Evolutionary conservation across 2,797 vertebrate species (phyloP).

Genomic region (Tenualosa thibaudeaui): DNA sequence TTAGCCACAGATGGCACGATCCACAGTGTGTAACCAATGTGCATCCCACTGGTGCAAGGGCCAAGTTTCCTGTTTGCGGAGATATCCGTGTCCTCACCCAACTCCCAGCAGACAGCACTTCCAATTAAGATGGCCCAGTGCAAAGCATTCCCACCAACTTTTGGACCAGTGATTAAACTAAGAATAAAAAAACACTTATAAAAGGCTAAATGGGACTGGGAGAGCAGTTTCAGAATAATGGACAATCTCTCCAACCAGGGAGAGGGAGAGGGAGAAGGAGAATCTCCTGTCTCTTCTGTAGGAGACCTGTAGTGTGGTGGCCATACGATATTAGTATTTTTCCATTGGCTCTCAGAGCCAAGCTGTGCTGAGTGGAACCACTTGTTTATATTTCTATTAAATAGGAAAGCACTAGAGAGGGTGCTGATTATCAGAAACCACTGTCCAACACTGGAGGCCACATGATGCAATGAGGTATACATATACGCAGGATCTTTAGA

Average conservation of each 20-base stretch:
- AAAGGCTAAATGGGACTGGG: not conserved
- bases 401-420: not conserved
- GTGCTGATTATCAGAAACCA: not conserved
- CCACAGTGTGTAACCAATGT: not conserved
- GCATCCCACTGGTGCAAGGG: not conserved
- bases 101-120: not conserved
- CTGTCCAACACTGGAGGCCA: not conserved
- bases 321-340: not conserved
- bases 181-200: not conserved
- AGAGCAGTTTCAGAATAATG: not conserved
- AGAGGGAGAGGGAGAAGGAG: not conserved
- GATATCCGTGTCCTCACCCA: not conserved
- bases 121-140: not conserved
- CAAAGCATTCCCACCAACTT: not conserved
- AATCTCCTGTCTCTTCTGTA: not conserved
- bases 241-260: not conserved
- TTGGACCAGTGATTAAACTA: not conserved
- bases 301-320: not conserved
- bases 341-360: not conserved
- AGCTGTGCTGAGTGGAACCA: not conserved
- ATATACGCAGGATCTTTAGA: no score
- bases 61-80: not conserved
- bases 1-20: not conserved
- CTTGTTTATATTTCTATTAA: not conserved
- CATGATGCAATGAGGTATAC: no score